Conservation (phyloP, 2,888 invertebrate genomes). For the Drosophila paranaensis region DNA sequence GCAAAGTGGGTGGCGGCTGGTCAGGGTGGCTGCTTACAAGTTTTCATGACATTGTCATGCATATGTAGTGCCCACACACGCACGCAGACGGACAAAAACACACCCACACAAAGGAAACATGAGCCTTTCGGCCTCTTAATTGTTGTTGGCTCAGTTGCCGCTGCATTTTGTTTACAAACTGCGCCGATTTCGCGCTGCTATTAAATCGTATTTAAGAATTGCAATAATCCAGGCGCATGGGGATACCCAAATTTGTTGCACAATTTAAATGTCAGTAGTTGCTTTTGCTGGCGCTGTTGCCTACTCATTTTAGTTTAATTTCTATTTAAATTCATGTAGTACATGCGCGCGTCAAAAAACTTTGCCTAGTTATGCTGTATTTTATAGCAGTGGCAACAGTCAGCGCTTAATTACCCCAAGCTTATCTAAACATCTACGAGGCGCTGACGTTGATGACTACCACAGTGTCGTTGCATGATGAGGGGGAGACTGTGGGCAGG, state of each 20-base stretch:
- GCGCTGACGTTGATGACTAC: slow-evolving; percentile 59
- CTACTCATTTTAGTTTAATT: slow-evolving; percentile 78
- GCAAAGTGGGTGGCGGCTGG: slow-evolving; percentile 20
- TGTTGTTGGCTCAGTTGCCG: slow-evolving; percentile 47
- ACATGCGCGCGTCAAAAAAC: slow-evolving; percentile 58
- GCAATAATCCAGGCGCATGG: slow-evolving; percentile 40
- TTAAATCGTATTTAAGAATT: slow-evolving; percentile 74
- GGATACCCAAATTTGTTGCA: slow-evolving; percentile 64
- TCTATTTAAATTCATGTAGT: slow-evolving; percentile 79
- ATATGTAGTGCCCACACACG: slow-evolving; percentile 56
- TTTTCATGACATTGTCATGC: slow-evolving; percentile 79
- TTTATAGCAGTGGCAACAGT: slow-evolving; percentile 63
- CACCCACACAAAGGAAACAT: slow-evolving; percentile 12
- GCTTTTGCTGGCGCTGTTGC: slow-evolving; percentile 28
- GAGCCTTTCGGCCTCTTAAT: slow-evolving; percentile 58
- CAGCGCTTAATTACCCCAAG: slow-evolving; percentile 77
- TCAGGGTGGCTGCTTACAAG: slow-evolving; percentile 66
- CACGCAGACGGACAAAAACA: background rate
- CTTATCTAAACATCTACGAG: slow-evolving; percentile 78
- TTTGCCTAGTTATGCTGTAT: slow-evolving; percentile 57
- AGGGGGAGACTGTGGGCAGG: background rate
- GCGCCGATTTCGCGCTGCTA: slow-evolving; percentile 71
- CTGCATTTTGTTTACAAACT: slow-evolving; percentile 67
- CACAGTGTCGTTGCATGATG: slow-evolving; percentile 10
- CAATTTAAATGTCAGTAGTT: slow-evolving; percentile 63